Evolutionary conservation across 2,888 invertebrate genomes (phyloP).

Genomic region (Xestia ashworthii): DNA sequence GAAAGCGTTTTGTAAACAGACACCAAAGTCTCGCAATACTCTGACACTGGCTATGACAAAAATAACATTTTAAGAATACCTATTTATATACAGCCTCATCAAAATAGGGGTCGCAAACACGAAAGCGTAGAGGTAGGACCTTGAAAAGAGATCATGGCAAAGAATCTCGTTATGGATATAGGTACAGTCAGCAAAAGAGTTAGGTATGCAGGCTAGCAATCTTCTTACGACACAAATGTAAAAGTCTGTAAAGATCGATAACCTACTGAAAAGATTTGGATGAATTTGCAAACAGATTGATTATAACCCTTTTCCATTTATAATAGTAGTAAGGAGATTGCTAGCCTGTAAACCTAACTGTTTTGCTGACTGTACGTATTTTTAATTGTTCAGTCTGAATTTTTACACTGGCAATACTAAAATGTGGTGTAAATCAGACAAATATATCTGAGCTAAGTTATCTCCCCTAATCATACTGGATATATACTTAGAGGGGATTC

Average conservation of each 20-base stretch:
- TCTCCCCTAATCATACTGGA: background rate
- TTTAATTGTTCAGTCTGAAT: constrained; percentile 17
- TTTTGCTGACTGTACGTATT: too few species aligned
- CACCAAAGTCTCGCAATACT: background rate
- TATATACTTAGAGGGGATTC: background rate
- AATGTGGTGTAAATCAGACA: constrained; percentile 9
- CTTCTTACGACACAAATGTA: too few species aligned
- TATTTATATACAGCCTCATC: background rate
- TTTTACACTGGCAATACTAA: constrained; percentile 22
- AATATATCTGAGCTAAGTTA: background rate
- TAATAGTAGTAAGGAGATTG: too few species aligned
- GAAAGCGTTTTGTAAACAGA: background rate
- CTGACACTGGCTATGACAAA: background rate
- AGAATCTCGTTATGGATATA: background rate
- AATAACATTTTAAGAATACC: constrained; percentile 2
- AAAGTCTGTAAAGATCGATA: too few species aligned
- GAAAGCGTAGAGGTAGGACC: background rate
- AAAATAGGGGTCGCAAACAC: background rate
- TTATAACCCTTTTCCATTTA: too few species aligned
- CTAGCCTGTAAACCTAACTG: too few species aligned
- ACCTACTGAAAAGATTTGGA: too few species aligned
- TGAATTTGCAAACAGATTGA: too few species aligned
- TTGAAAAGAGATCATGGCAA: background rate
- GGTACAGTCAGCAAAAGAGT: too few species aligned
- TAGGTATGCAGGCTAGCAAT: too few species aligned